phyloP scores from a whole-genome alignment of 2,113 vertebrate genomes.

The Amazona guildingii region DNA sequence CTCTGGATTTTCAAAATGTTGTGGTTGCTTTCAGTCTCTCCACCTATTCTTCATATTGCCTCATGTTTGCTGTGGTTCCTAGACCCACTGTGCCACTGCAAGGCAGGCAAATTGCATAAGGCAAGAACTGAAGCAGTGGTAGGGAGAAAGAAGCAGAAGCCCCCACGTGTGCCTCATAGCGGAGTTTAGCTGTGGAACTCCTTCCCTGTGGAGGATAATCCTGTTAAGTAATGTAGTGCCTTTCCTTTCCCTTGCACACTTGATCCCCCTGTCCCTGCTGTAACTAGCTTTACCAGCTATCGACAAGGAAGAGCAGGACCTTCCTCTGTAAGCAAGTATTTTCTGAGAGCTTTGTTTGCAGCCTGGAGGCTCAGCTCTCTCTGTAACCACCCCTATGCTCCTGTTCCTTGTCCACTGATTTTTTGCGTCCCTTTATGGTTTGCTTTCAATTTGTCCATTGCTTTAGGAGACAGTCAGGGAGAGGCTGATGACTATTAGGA shows the following conservation, averaged over 20 bases:
- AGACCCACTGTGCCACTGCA: neutral
- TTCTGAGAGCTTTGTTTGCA: neutral
- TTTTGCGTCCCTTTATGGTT: neutral
- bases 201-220: neutral
- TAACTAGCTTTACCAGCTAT: neutral
- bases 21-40: neutral
- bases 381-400: accelerated
- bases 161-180: accelerated
- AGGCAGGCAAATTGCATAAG: neutral
- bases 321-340: neutral
- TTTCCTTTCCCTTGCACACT: neutral
- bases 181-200: neutral
- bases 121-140: neutral
- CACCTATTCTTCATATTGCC: neutral
- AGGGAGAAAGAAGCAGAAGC: neutral
- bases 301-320: neutral
- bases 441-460: neutral
- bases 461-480: neutral
- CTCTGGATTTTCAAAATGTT: neutral
- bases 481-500: neutral
- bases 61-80: neutral
- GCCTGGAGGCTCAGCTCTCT: neutral
- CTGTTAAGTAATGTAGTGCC: neutral
- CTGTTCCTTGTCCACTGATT: neutral
- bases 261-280: neutral